These are phyloP conservation scores for Galeopsomyia nigrocyanea DNA, from an alignment of 2,888 invertebrate genomes.

Conservation along the genomic window DNA sequence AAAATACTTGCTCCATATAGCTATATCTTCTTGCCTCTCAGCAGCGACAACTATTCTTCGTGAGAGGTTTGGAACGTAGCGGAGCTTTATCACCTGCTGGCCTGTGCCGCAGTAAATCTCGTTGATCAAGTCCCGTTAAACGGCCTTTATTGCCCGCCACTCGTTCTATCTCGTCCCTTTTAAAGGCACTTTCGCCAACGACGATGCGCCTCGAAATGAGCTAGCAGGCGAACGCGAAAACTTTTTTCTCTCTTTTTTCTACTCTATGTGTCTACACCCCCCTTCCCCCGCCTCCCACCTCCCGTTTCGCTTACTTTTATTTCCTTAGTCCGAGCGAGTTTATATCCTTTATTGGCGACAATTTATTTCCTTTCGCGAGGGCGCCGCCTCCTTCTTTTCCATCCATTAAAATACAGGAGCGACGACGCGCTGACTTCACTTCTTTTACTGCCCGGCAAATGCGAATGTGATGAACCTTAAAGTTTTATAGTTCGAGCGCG, in stretches of 20 bases:
- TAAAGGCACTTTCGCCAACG: slow-evolving; percentile 22
- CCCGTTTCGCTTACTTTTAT: slow-evolving; percentile 29
- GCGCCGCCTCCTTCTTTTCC: slow-evolving; percentile 6
- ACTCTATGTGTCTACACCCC: too few relatives aligned
- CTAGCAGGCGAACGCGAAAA: slow-evolving; percentile 5
- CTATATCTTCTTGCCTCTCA: neutral
- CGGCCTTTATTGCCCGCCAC: slow-evolving; percentile 30
- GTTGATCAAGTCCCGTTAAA: slow-evolving; percentile 43
- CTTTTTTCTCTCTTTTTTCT: neutral
- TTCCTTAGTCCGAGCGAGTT: slow-evolving; percentile 5
- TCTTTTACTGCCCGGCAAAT: slow-evolving; percentile 16
- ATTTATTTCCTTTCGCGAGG: slow-evolving; percentile 22
- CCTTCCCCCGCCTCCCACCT: neutral
- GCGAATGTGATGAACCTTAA: too few relatives aligned
- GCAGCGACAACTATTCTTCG: neutral
- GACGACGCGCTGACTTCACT: slow-evolving; percentile 5
- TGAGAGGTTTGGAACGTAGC: neutral
- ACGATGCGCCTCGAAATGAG: slow-evolving; percentile 3
- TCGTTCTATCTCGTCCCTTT: slow-evolving; percentile 22
- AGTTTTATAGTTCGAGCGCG: too few relatives aligned
- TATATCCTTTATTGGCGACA: slow-evolving; percentile 28
- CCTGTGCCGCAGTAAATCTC: slow-evolving; percentile 27
- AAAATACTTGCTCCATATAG: neutral
- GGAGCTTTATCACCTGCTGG: slow-evolving; percentile 36
- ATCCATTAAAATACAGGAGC: slow-evolving; percentile 24